Evolutionary conservation across 2,113 vertebrate species (phyloP).

Genomic region (Camelus dromedarius): DNA sequence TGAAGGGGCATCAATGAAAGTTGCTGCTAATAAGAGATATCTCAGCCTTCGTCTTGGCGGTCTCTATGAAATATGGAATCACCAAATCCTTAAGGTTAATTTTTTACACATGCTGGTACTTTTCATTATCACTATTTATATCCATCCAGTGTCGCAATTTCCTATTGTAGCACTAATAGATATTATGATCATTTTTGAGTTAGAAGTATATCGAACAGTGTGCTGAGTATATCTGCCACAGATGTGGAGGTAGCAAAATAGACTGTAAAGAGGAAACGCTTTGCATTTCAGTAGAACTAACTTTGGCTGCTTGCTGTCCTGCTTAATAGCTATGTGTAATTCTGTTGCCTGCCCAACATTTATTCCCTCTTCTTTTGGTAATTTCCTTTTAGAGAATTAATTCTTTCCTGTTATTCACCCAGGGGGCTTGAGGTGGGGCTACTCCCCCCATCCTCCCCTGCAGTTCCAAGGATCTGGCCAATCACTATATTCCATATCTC

Average conservation of each 20-base stretch:
- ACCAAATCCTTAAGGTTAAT: neutral
- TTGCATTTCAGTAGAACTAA: neutral
- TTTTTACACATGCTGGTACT: neutral
- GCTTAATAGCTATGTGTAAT: neutral
- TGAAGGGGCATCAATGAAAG: neutral
- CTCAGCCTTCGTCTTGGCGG: neutral
- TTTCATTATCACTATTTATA: slow-evolving; percentile 44
- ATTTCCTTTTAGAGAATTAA: neutral
- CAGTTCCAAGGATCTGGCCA: neutral
- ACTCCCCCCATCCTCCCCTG: neutral
- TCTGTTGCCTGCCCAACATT: neutral
- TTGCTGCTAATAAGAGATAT: neutral
- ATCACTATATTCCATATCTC: neutral
- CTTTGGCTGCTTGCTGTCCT: neutral
- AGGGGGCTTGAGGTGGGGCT: neutral
- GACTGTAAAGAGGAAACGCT: neutral
- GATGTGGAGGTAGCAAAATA: neutral
- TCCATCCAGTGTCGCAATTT: neutral
- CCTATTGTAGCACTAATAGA: neutral
- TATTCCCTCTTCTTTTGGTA: neutral
- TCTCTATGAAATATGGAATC: neutral
- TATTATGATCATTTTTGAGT: slow-evolving; percentile 6
- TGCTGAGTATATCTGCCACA: neutral
- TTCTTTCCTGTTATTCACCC: slow-evolving; percentile 30
- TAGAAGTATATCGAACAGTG: neutral